A percentile compares a stretch with the other conserved stretches of the same genome.
Conservation (phyloP, 1,140 invertebrate species). For the Chionoecetes opilio region DNA sequence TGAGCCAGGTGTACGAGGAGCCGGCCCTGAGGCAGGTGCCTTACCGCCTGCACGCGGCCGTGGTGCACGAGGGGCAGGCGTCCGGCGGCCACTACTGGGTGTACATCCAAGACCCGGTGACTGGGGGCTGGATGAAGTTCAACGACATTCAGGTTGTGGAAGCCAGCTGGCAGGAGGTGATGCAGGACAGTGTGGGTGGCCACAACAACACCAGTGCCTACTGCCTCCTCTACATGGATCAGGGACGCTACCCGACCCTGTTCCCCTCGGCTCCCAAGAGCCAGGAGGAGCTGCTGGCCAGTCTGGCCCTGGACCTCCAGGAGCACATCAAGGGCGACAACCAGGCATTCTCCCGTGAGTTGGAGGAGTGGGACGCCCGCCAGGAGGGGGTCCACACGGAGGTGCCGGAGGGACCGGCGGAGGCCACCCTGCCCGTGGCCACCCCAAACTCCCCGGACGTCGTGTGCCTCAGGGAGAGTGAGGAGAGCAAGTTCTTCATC, state of each 20-base stretch:
- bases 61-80: constrained; percentile 86
- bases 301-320: constrained; percentile 83
- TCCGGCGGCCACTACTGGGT: constrained; percentile 86
- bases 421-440: constrained; percentile 64
- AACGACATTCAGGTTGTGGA: constrained; percentile 85
- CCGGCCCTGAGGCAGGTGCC: constrained; percentile 83
- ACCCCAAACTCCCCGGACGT: constrained; percentile 77
- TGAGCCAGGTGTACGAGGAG: constrained; percentile 84
- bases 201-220: constrained; percentile 85
- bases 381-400: constrained; percentile 77
- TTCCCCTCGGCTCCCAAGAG: constrained; percentile 63
- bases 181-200: constrained; percentile 85
- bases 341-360: constrained; percentile 83
- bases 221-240: constrained; percentile 85
- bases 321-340: constrained; percentile 84
- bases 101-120: constrained; percentile 84
- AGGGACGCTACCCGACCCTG: constrained; percentile 81
- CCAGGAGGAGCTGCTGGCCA: constrained; percentile 60
- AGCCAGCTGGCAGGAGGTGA: constrained; percentile 85
- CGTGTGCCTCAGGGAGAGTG: constrained; percentile 58
- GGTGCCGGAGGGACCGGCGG: background rate
- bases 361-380: constrained; percentile 84
- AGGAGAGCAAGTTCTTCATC: constrained; percentile 72
- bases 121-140: constrained; percentile 83
- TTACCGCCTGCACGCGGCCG: constrained; percentile 85